Evolutionary conservation across 92 coral and sea anemone species (phyloP).

Genomic region (Siderastrea radians): DNA sequence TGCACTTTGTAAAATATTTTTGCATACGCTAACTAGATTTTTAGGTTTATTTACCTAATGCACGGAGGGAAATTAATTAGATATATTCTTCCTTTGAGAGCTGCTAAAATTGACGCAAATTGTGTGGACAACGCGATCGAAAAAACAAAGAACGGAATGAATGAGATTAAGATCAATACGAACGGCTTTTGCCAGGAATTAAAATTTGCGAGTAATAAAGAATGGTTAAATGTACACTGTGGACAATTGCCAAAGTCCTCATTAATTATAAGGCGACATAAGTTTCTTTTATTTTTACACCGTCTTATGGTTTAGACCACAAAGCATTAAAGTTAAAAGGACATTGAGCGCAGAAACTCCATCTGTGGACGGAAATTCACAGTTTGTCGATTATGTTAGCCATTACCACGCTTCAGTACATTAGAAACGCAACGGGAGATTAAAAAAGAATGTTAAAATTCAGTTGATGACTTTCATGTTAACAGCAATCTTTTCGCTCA

Average conservation of each 20-base stretch:
- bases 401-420: neutral
- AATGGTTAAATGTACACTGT: constrained; percentile 8
- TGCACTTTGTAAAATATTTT: constrained; percentile 16
- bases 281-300: neutral
- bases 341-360: neutral
- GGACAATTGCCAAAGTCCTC: constrained; percentile 14
- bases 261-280: constrained; percentile 1
- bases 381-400: neutral
- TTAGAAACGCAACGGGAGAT: neutral
- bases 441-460: neutral
- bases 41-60: constrained; percentile 23
- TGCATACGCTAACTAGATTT: constrained; percentile 2
- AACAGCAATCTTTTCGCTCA: neutral
- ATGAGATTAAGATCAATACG: constrained; percentile 7
- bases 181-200: constrained; percentile 26
- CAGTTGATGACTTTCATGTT: neutral
- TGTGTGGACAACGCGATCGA: constrained; percentile 3
- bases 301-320: neutral
- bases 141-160: constrained; percentile 18
- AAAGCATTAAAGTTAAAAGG: constrained; percentile 1
- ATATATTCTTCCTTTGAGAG: constrained; percentile 32
- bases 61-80: constrained; percentile 31
- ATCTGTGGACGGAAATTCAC: neutral
- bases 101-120: constrained; percentile 28
- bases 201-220: constrained; percentile 16